phyloP scores from a whole-genome alignment of 2,888 invertebrate species.

The Carabus problematicus region DNA sequence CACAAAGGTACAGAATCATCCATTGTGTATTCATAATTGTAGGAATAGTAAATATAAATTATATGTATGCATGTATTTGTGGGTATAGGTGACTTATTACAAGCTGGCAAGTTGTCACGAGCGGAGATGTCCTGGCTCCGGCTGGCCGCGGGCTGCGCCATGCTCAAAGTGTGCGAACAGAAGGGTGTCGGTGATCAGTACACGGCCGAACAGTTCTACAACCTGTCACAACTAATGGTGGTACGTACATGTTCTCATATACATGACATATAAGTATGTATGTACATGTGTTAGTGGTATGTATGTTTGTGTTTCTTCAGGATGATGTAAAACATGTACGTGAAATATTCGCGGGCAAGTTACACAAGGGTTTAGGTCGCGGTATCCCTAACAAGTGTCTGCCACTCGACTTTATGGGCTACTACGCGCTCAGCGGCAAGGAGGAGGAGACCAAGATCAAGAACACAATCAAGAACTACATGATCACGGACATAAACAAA shows the following conservation, averaged over 20 bases:
- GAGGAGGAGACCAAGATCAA: slow-evolving; percentile 84
- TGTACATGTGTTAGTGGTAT: not conserved
- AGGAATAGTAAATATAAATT: slow-evolving; percentile 52
- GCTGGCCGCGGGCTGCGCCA: slow-evolving; percentile 91
- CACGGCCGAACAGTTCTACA: slow-evolving; percentile 93
- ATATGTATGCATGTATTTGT: slow-evolving; percentile 33
- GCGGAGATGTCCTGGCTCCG: slow-evolving; percentile 95
- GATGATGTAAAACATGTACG: slow-evolving; percentile 87
- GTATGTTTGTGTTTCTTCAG: slow-evolving; percentile 56
- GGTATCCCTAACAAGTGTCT: slow-evolving; percentile 89
- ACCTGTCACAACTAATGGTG: slow-evolving; percentile 88
- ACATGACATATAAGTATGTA: not conserved
- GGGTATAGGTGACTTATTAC: slow-evolving; percentile 57
- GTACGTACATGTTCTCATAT: slow-evolving; percentile 60
- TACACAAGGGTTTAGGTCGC: slow-evolving; percentile 87
- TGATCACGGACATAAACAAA: slow-evolving; percentile 86
- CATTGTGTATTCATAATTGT: no score
- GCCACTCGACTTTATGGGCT: slow-evolving; percentile 96
- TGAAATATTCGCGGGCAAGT: slow-evolving; percentile 85
- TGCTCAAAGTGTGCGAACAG: slow-evolving; percentile 97
- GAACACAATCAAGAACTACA: slow-evolving; percentile 75
- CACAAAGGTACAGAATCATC: slow-evolving; percentile 96
- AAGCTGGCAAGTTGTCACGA: slow-evolving; percentile 76
- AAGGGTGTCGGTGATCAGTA: slow-evolving; percentile 95
- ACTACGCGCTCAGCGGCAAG: slow-evolving; percentile 88